phyloP scores from a whole-genome alignment of 2,797 vertebrate species.

The Fringilla coelebs region DNA sequence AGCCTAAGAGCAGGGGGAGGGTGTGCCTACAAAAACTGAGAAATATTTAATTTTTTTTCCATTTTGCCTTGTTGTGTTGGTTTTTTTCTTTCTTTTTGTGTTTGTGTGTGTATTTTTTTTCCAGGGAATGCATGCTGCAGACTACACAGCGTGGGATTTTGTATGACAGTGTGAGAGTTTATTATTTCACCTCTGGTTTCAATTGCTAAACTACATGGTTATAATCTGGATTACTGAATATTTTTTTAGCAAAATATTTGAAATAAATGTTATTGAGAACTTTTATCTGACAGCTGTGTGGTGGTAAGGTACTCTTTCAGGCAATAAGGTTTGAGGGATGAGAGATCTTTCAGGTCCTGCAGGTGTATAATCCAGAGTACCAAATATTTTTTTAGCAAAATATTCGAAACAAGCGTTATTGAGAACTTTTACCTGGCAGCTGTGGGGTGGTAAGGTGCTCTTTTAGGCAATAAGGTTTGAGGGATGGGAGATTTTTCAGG shows the following conservation, averaged over 20 bases:
- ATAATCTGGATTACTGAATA: not conserved
- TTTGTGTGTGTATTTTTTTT: not conserved
- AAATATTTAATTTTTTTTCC: not conserved
- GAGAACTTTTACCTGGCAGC: not conserved
- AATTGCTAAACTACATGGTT: not conserved
- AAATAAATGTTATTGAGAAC: not conserved
- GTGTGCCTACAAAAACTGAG: not conserved
- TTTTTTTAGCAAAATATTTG: not conserved
- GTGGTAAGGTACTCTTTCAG: not conserved
- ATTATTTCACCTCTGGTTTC: not conserved
- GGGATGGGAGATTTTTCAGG: not conserved
- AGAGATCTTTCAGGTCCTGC: not conserved
- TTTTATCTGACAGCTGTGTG: not conserved
- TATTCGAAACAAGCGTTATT: not conserved
- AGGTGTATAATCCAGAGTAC: too few species aligned
- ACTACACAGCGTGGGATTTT: too few species aligned
- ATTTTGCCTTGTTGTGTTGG: not conserved
- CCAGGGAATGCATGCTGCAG: not conserved
- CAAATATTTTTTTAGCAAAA: not conserved
- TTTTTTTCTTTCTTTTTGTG: not conserved
- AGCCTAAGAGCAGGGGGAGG: not conserved
- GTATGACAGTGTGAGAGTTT: not conserved
- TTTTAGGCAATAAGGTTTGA: not conserved
- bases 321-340: not conserved
- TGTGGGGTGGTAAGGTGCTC: not conserved